Conservation (phyloP, 2,888 invertebrate genomes). For the Linyphia triangularis region DNA sequence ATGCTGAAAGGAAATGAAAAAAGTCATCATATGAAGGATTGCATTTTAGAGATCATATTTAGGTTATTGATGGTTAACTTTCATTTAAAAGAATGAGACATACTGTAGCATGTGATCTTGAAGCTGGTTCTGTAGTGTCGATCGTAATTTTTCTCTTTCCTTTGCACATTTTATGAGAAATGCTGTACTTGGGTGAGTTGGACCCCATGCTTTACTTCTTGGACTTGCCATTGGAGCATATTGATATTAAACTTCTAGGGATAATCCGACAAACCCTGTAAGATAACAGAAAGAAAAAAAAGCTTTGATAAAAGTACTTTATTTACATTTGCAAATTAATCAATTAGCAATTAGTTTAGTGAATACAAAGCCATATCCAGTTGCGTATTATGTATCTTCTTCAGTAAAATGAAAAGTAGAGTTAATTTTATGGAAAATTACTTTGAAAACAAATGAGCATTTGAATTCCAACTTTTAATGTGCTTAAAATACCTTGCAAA, state of each 20-base stretch:
- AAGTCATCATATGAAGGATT: background rate
- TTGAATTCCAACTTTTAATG: no score
- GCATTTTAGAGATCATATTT: background rate
- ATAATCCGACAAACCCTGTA: constrained; percentile 14
- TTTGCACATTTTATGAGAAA: constrained; percentile 76
- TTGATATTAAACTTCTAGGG: constrained; percentile 24
- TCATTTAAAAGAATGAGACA: background rate
- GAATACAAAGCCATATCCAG: no score
- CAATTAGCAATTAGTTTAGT: no score
- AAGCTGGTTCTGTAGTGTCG: constrained; percentile 67
- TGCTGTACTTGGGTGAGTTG: constrained; percentile 74
- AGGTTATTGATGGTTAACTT: no score
- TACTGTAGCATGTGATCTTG: constrained; percentile 74
- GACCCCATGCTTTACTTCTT: constrained; percentile 67
- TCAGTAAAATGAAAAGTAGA: no score
- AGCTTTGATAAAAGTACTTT: background rate
- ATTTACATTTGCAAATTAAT: no score
- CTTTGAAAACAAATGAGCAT: no score
- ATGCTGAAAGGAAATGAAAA: constrained; percentile 52
- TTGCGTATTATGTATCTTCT: no score
- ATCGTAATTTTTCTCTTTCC: constrained; percentile 74
- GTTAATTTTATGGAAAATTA: no score
- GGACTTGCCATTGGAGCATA: constrained; percentile 75
- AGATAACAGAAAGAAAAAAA: background rate
- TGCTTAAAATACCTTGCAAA: no score